Percentiles rank a stretch among this genome's conserved stretches.
Evolutionary conservation across 2,797 vertebrate species (phyloP).

Genomic region (Ctenochaetus hawaiiensis): DNA sequence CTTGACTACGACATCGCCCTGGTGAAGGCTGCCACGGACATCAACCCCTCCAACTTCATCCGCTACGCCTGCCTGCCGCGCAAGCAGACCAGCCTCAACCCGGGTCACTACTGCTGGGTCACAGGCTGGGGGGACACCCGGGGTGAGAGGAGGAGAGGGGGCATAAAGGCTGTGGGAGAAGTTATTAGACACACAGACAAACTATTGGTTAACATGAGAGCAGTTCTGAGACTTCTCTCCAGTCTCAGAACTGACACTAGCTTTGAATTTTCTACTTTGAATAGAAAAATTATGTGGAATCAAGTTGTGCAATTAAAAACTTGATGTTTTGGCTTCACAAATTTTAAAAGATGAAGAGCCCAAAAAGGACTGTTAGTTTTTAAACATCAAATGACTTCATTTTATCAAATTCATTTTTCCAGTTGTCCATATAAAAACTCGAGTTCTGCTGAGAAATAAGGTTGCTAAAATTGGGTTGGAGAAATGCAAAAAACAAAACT

Average conservation of each 20-base stretch:
- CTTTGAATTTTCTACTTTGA: neutral
- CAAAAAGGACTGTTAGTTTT: no score
- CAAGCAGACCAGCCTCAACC: constrained; percentile 80
- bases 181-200: neutral
- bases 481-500: no score
- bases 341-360: neutral
- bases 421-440: no score
- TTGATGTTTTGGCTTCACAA: neutral
- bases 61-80: constrained; percentile 87
- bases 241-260: no score
- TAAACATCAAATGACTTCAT: no score
- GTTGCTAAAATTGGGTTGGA: no score
- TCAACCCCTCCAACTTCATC: constrained; percentile 81
- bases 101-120: constrained; percentile 86
- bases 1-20: constrained; percentile 87
- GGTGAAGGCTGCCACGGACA: constrained; percentile 82
- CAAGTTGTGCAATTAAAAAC: neutral
- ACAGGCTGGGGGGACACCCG: constrained; percentile 86
- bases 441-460: no score
- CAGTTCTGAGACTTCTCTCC: no score
- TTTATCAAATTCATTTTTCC: no score
- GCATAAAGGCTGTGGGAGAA: neutral
- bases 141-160: constrained; percentile 63
- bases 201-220: no score
- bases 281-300: neutral